Evolutionary conservation across 1,140 invertebrate species (phyloP).

Genomic region (Calycopis cecrops): DNA sequence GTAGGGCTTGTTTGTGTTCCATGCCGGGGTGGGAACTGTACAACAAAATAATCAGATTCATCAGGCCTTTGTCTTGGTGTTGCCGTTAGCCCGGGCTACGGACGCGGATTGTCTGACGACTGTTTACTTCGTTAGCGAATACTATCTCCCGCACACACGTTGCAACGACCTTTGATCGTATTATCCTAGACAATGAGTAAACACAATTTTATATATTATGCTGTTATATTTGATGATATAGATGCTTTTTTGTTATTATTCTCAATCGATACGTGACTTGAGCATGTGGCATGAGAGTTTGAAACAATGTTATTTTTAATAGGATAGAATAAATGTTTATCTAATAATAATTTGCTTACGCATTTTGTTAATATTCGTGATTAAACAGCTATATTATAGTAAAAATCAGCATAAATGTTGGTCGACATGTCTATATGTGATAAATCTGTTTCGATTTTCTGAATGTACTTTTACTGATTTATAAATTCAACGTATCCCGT

Average conservation of each 20-base stretch:
- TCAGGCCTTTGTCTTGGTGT: slow-evolving; percentile 52
- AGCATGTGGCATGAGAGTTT: no score
- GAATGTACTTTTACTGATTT: slow-evolving; percentile 11
- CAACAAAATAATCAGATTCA: slow-evolving; percentile 56
- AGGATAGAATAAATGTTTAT: no score
- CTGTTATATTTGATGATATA: neutral
- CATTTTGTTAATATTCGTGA: no score
- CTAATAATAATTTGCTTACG: no score
- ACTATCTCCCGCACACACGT: slow-evolving; percentile 44
- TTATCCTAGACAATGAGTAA: slow-evolving; percentile 27
- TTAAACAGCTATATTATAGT: no score
- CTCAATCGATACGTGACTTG: no score
- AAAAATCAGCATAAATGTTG: no score
- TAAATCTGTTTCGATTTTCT: neutral
- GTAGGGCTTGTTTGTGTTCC: slow-evolving; percentile 34
- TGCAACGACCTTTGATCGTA: slow-evolving; percentile 45
- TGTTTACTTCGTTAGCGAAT: slow-evolving; percentile 68
- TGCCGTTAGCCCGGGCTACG: slow-evolving; percentile 40
- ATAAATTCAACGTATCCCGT: slow-evolving; percentile 12
- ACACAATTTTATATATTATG: slow-evolving; percentile 24
- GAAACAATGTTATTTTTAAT: no score
- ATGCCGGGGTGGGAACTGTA: slow-evolving; percentile 31
- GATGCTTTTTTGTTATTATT: no score
- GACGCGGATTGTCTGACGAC: slow-evolving; percentile 54
- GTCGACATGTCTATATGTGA: no score